Evolutionary conservation across 2,888 invertebrate genomes (phyloP).

Genomic region (Dexiosoma caninum): DNA sequence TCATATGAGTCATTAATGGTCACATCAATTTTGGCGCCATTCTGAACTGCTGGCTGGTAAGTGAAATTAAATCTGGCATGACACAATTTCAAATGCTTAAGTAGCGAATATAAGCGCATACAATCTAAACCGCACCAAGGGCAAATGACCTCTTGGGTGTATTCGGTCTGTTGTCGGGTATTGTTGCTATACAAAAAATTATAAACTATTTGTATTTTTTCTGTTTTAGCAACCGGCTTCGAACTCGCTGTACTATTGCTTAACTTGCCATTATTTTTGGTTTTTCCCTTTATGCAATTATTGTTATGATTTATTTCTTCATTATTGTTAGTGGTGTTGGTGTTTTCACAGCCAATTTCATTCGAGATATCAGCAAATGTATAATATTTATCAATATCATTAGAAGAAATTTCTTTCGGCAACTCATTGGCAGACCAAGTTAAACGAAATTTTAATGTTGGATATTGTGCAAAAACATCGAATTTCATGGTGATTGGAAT

Average conservation of each 20-base stretch:
- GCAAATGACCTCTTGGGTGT: constrained; percentile 93
- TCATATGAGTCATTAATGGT: constrained; percentile 97
- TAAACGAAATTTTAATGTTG: constrained; percentile 89
- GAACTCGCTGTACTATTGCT: constrained; percentile 54
- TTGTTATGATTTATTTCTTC: constrained; percentile 71
- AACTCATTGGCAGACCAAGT: constrained; percentile 86
- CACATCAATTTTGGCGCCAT: constrained; percentile 93
- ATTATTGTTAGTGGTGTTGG: constrained; percentile 56
- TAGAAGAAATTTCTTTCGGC: constrained; percentile 69
- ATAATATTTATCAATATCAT: constrained; percentile 70
- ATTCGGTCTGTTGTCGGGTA: constrained; percentile 95
- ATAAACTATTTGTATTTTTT: constrained; percentile 90
- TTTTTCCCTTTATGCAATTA: constrained; percentile 67
- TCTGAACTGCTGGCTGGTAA: constrained; percentile 79
- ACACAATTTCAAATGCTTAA: constrained; percentile 95
- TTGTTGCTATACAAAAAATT: constrained; percentile 98
- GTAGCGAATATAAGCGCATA: constrained; percentile 88
- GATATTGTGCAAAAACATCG: constrained; percentile 87
- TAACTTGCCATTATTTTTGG: constrained; percentile 13
- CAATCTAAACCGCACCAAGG: constrained; percentile 98
- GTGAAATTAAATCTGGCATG: constrained; percentile 96
- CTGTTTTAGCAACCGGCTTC: constrained; percentile 68
- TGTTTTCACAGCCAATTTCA: constrained; percentile 36
- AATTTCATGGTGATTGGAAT: constrained; percentile 79
- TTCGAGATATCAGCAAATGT: constrained; percentile 60